Percentiles rank a stretch among this genome's conserved stretches.
phyloP scores from a whole-genome alignment of 2,113 vertebrate species.

The Limnothrissa miodon region DNA sequence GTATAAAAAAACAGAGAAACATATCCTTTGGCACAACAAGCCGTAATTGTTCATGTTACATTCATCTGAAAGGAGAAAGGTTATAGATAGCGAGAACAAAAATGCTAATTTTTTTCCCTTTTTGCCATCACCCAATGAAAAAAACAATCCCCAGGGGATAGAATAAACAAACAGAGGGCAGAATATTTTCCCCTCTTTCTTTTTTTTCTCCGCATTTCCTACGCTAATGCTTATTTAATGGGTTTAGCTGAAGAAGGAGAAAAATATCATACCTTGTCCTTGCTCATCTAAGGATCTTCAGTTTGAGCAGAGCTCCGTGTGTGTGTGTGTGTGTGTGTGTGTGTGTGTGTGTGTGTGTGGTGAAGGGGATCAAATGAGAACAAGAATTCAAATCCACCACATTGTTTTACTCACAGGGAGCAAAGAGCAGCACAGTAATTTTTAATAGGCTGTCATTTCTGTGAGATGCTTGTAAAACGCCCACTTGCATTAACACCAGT shows the following conservation, averaged over 20 bases:
- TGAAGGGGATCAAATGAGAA: background rate
- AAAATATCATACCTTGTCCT: constrained; percentile 21
- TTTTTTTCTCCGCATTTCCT: background rate
- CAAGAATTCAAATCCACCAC: background rate
- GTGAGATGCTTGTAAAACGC: constrained; percentile 29
- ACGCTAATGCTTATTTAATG: constrained; percentile 27
- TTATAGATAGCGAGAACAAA: constrained; percentile 30
- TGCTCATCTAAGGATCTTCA: background rate
- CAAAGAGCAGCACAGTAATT: constrained; percentile 8
- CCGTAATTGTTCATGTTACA: constrained; percentile 37
- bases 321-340: constrained; percentile 3
- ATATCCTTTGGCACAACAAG: constrained; percentile 24
- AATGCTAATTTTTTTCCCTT: constrained; percentile 21
- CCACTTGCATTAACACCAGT: constrained; percentile 35
- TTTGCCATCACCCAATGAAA: constrained; percentile 19
- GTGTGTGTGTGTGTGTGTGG: background rate
- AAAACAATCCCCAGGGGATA: constrained; percentile 9
- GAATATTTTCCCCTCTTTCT: constrained; percentile 14
- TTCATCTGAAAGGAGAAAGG: constrained; percentile 36
- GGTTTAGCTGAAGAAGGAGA: constrained; percentile 17
- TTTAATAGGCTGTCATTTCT: constrained; percentile 36
- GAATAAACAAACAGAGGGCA: constrained; percentile 24
- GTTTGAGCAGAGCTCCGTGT: background rate
- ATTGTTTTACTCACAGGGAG: constrained; percentile 30
- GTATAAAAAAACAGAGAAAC: constrained; percentile 17